These are phyloP conservation scores for Rhamnusium bicolor DNA, from an alignment of 2,888 invertebrate species.

Conservation along the genomic window DNA sequence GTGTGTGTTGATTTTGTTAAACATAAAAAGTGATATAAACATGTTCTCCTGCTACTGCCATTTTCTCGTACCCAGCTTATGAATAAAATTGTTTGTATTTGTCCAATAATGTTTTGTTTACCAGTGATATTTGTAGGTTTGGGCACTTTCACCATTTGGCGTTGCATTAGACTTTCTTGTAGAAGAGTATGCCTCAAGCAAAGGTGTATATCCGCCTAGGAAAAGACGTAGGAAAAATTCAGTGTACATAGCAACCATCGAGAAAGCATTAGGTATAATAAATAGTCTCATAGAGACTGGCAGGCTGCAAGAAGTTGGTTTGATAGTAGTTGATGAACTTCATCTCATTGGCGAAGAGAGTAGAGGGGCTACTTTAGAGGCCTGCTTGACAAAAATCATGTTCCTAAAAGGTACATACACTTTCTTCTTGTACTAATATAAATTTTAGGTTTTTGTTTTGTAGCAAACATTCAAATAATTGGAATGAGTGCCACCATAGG, in stretches of 20 bases:
- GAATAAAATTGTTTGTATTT: too few relatives aligned
- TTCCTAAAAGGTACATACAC: conserved; percentile 77
- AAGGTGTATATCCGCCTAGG: conserved; percentile 87
- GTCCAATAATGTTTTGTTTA: too few relatives aligned
- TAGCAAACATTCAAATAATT: conserved; percentile 85
- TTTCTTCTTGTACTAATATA: neutral
- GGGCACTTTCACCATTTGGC: conserved; percentile 89
- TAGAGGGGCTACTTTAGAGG: conserved; percentile 90
- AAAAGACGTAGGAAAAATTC: conserved; percentile 83
- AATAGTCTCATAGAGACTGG: conserved; percentile 87
- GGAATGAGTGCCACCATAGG: conserved; percentile 99
- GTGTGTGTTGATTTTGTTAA: too few relatives aligned
- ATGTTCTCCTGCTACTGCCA: too few relatives aligned
- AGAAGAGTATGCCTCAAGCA: conserved; percentile 96
- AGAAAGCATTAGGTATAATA: conserved; percentile 90
- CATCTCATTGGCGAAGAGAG: conserved; percentile 93
- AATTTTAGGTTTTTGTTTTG: conserved; percentile 44
- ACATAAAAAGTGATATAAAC: too few relatives aligned
- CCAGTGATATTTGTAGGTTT: conserved; percentile 82
- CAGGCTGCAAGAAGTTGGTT: conserved; percentile 84
- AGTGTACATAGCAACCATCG: conserved; percentile 94
- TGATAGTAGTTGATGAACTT: conserved; percentile 90
- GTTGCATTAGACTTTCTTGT: conserved; percentile 89
- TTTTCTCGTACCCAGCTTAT: too few relatives aligned
- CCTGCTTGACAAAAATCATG: conserved; percentile 85